A percentile compares a stretch with the other conserved stretches of the same genome.
Conservation (phyloP, 2,797 vertebrate species). For the Loriculus beryllinus region DNA sequence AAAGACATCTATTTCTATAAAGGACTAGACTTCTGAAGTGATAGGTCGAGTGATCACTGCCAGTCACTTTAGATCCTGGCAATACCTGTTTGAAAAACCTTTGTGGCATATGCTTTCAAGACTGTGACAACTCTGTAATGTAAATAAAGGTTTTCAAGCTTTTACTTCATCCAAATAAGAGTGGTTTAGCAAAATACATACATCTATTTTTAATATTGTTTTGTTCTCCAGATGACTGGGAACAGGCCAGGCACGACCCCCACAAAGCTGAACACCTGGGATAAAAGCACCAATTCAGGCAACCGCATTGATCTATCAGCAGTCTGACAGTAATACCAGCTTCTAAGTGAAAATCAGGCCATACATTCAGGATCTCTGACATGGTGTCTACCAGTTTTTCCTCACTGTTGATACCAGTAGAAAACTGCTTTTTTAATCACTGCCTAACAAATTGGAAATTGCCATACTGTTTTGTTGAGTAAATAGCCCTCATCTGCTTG, state of each 20-base stretch:
- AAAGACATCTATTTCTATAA: constrained; percentile 2
- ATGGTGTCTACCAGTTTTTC: not conserved
- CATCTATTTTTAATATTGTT: not conserved
- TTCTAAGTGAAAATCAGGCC: not conserved
- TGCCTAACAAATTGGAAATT: not conserved
- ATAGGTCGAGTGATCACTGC: not conserved
- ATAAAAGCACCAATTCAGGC: constrained; percentile 91
- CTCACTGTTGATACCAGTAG: not conserved
- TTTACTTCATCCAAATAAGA: not conserved
- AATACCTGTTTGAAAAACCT: not conserved
- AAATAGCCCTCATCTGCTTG: not conserved
- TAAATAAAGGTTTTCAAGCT: constrained; percentile 16
- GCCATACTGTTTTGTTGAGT: not conserved
- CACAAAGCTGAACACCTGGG: constrained; percentile 91
- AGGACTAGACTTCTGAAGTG: not conserved
- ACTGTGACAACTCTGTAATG: not conserved
- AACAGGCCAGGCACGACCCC: constrained; percentile 85
- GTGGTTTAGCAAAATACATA: constrained; percentile 11
- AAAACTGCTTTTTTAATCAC: not conserved
- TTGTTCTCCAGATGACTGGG: constrained; percentile 85
- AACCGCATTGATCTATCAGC: constrained; percentile 91
- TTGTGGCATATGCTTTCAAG: not conserved
- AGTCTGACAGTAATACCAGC: constrained; percentile 73
- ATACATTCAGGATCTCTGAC: not conserved
- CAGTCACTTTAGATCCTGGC: not conserved